Conservation (phyloP, 2,113 vertebrate species). For the Pampusana beccarii region DNA sequence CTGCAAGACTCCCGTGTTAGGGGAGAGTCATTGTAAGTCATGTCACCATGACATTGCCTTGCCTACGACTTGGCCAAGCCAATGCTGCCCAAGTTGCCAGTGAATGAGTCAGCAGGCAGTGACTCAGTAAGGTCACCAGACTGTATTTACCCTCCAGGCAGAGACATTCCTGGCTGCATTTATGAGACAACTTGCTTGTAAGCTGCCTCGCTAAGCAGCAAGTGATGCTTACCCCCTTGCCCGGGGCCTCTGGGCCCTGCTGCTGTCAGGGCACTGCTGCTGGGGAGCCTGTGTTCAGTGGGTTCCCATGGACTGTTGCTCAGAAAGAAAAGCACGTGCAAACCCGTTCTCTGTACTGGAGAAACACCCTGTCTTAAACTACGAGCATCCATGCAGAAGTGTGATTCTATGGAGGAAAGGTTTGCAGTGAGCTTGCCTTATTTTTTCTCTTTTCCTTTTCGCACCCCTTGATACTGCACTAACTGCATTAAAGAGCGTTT, state of each 20-base stretch:
- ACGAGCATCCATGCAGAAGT: rapidly evolving
- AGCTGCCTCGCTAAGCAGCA: not conserved
- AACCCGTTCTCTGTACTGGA: not conserved
- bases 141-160: not conserved
- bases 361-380: rapidly evolving
- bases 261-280: not conserved
- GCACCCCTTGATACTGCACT: not conserved
- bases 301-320: not conserved
- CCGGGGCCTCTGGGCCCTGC: not conserved
- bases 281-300: rapidly evolving
- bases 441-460: not conserved
- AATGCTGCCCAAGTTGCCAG: not conserved
- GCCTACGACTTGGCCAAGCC: not conserved
- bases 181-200: not conserved
- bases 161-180: not conserved
- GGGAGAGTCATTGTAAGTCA: not conserved
- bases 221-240: not conserved
- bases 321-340: rapidly evolving
- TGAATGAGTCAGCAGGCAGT: not conserved
- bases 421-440: not conserved
- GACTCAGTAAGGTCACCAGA: not conserved
- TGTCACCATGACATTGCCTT: conserved; percentile 34
- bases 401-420: not conserved
- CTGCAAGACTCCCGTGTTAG: not conserved
- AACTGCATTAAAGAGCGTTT: not conserved